phyloP scores from a whole-genome alignment of 2,888 invertebrate species.

The Rhamphomyia laevipes region DNA sequence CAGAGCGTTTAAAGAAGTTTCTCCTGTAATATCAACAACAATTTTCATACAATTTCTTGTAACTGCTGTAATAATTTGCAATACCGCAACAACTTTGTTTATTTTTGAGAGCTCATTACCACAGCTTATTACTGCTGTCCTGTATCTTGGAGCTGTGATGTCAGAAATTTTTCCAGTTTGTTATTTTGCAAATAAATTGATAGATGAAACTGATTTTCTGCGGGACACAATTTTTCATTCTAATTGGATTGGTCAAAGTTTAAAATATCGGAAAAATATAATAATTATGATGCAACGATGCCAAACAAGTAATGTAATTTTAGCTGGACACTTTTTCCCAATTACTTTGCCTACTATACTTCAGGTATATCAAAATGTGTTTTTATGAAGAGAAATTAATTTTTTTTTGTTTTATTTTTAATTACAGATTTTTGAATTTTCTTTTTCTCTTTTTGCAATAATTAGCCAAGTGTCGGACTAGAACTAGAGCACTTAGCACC shows the following conservation, averaged over 20 bases:
- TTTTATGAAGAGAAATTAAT: too few species aligned
- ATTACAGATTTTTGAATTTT: background rate
- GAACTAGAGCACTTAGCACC: too few species aligned
- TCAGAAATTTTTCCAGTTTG: slow-evolving; percentile 19
- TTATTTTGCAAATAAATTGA: slow-evolving; percentile 17
- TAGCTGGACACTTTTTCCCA: background rate
- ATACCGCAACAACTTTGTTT: slow-evolving; percentile 19
- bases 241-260: background rate
- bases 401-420: background rate
- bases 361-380: background rate
- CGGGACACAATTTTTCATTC: background rate
- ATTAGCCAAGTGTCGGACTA: background rate
- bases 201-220: slow-evolving; percentile 16
- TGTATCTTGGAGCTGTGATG: slow-evolving; percentile 15
- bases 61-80: slow-evolving; percentile 16
- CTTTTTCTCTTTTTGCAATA: background rate
- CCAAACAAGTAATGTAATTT: background rate
- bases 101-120: slow-evolving; percentile 16
- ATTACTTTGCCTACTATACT: background rate
- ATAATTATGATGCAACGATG: background rate
- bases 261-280: background rate
- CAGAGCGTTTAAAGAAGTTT: slow-evolving; percentile 7
- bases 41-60: slow-evolving; percentile 19
- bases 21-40: slow-evolving; percentile 17
- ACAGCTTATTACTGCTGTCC: slow-evolving; percentile 12